Percentiles rank a stretch among this genome's conserved stretches.
Conservation (phyloP, 2,797 vertebrate species). For the Enteromius thamalakanensis region DNA sequence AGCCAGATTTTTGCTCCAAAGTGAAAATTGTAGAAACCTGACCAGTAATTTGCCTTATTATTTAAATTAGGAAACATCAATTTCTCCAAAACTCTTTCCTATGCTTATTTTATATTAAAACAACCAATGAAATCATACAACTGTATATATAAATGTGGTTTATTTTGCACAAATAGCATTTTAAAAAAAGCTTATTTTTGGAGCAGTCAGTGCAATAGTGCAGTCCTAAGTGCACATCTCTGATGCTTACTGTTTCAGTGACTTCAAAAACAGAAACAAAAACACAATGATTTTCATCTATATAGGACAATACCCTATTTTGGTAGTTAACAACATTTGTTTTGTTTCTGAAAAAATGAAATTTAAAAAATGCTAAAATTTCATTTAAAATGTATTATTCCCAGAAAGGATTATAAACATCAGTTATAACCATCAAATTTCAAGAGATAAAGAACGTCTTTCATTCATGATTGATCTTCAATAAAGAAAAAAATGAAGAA, state of each 20-base stretch:
- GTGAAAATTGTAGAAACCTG: not conserved
- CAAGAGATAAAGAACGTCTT: not conserved
- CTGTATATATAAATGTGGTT: not conserved
- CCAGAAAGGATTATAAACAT: not conserved
- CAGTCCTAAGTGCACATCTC: not conserved
- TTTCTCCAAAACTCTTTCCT: not conserved
- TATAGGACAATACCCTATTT: not conserved
- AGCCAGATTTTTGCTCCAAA: not conserved
- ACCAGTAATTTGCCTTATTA: not conserved
- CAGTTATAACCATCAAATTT: not conserved
- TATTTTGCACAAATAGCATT: not conserved
- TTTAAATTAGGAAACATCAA: not conserved
- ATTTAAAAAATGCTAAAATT: no score
- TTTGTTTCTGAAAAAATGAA: not conserved
- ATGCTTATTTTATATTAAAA: not conserved
- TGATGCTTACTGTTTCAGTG: not conserved
- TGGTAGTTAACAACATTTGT: not conserved
- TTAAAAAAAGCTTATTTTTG: not conserved
- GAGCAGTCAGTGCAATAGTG: no score
- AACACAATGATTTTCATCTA: not conserved
- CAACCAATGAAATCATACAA: not conserved
- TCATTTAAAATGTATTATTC: not conserved
- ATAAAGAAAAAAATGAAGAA: constrained; percentile 64
- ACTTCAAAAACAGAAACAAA: not conserved
- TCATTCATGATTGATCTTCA: constrained; percentile 53